Conservation (phyloP, 2,113 vertebrate species). For the Chaenocephalus aceratus region DNA sequence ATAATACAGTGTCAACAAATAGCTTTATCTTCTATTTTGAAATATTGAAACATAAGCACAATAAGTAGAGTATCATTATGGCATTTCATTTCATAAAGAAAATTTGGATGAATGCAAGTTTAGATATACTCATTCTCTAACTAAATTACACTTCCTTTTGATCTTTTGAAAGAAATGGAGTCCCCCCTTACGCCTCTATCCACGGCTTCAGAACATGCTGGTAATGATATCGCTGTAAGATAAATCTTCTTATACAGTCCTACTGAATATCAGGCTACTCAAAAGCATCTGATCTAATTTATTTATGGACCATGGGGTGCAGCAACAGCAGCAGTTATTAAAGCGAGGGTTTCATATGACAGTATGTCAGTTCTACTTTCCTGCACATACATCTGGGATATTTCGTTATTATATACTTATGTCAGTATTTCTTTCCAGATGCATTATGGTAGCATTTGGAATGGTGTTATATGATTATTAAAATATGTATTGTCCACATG, state of each 20-base stretch:
- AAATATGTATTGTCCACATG: neutral
- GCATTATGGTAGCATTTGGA: neutral
- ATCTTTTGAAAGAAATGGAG: neutral
- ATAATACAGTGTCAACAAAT: too few relatives aligned
- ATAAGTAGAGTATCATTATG: neutral
- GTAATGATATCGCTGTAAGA: constrained; percentile 8
- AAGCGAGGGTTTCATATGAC: too few relatives aligned
- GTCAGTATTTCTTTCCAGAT: neutral
- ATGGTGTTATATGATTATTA: neutral
- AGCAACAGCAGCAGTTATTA: neutral
- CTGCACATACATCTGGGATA: too few relatives aligned
- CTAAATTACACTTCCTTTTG: neutral
- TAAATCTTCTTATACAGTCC: constrained; percentile 2
- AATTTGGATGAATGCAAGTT: neutral
- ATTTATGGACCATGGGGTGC: neutral
- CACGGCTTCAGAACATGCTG: constrained; percentile 14
- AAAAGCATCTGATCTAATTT: constrained; percentile 9
- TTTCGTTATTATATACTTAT: neutral
- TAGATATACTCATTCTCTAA: neutral
- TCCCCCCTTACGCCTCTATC: neutral
- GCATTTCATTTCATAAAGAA: neutral
- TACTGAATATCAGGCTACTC: constrained; percentile 1
- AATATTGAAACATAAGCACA: neutral
- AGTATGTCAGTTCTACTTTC: too few relatives aligned
- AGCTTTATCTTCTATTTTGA: neutral